Evolutionary conservation across 1,140 invertebrate species (phyloP).

Genomic region (Pseudomyrmex concolor): DNA sequence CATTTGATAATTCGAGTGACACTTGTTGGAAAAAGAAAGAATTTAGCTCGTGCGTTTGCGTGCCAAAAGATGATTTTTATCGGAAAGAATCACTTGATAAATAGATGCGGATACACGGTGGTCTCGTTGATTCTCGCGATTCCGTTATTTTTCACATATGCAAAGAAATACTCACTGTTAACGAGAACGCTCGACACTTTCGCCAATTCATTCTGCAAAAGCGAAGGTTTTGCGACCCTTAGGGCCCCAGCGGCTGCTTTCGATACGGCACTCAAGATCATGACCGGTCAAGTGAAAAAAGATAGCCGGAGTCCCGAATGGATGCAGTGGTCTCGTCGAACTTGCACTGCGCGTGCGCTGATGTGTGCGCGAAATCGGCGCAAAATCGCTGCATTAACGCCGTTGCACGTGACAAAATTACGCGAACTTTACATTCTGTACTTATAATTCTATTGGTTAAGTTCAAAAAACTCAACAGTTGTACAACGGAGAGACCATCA

Average conservation of each 20-base stretch:
- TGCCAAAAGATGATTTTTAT: too few relatives aligned
- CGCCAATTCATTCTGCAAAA: conserved; percentile 86
- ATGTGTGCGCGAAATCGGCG: too few relatives aligned
- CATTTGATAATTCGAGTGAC: background rate
- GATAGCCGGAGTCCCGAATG: conserved; percentile 70
- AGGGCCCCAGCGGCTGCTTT: conserved; percentile 87
- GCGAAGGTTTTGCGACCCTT: conserved; percentile 86
- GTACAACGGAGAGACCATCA: too few relatives aligned
- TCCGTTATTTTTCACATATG: background rate
- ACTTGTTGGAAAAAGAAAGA: background rate
- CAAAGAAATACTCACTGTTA: conserved; percentile 86
- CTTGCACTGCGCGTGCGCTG: background rate
- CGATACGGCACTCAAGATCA: conserved; percentile 88
- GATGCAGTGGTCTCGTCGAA: conserved; percentile 30
- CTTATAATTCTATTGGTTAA: too few relatives aligned
- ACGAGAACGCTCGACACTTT: conserved; percentile 86
- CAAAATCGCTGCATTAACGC: too few relatives aligned
- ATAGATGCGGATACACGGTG: too few relatives aligned
- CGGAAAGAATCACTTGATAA: too few relatives aligned
- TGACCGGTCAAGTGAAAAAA: conserved; percentile 82
- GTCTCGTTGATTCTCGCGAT: background rate
- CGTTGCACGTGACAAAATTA: too few relatives aligned
- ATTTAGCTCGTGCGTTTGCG: too few relatives aligned
- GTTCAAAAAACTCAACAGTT: too few relatives aligned
- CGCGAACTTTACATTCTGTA: too few relatives aligned